A percentile compares a stretch with the other conserved stretches of the same genome.
Evolutionary conservation across 2,797 vertebrate species (phyloP).

Genomic region (Scyliorhinus canicula): DNA sequence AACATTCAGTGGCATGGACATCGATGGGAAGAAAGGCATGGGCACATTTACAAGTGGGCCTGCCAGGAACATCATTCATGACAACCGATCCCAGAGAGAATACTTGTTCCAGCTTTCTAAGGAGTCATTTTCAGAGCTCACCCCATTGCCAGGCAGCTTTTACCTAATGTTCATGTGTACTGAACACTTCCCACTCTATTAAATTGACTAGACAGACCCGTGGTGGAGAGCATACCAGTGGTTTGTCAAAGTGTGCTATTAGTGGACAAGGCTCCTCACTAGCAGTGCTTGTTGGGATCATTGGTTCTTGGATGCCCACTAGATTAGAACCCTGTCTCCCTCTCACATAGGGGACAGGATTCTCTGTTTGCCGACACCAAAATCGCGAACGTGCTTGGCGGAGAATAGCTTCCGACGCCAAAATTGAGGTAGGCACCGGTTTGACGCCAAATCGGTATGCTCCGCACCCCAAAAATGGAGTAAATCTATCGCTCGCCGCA

Average conservation of each 20-base stretch:
- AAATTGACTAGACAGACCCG: background rate
- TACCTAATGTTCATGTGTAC: background rate
- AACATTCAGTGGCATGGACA: background rate
- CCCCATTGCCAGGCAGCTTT: background rate
- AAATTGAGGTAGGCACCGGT: too few species aligned
- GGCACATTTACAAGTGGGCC: background rate
- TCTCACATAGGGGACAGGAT: background rate
- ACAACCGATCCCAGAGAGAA: background rate
- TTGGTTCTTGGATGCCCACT: background rate
- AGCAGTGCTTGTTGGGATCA: background rate
- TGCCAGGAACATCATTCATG: background rate
- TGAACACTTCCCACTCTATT: background rate
- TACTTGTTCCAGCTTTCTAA: background rate
- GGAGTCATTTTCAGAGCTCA: background rate
- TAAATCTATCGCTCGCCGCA: too few species aligned
- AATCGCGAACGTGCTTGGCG: too few species aligned
- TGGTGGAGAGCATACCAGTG: background rate
- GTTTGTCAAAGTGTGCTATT: background rate
- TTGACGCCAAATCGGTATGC: too few species aligned
- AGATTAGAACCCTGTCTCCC: background rate
- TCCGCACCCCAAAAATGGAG: too few species aligned
- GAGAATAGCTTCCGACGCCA: too few species aligned
- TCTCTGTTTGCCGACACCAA: too few species aligned
- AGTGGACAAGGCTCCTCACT: background rate
- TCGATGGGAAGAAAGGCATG: background rate